Evolutionary conservation across 2,888 invertebrate genomes (phyloP), one percentile per base, ranked within the genome.

Genomic region (Callyntrura sp.): DNA sequence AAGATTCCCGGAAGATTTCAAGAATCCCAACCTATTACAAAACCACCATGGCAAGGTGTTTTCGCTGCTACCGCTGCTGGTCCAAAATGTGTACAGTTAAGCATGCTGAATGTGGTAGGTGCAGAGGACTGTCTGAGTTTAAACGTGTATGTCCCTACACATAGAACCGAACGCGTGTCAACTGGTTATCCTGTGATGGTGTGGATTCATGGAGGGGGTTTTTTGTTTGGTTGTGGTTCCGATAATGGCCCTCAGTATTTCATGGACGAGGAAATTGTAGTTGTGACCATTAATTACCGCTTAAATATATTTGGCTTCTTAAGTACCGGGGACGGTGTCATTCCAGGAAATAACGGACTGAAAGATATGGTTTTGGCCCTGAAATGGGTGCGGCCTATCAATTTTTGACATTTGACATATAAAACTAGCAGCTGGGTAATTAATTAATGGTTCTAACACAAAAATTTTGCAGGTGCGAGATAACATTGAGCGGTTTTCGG

Each of bases 251-350:
- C 88, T 12, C 14, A 62, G 0, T 90, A 73, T 51, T 14, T 88
- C n/a, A 78, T 90, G 65, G 90, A 90, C 11, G 51, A 6, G 0
- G 25, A 88, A 48, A 45, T 70, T 0, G 73, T 90, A 20, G 17
- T 90, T 14, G 82, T 90, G 35, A 90, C 81, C 20, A 28, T 90
- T 23, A 81, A 88, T 14, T 76, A 83, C 48, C 88, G 90, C 6
- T 3, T 81, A 12, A 85, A 85, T 4, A 48, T 76, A 1, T 60
- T 88, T 17, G 90, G 90, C 0, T 89, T 78, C 65, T 48, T 86
- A 1, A 76, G 78, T 23, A 79, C 86, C 1, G 65, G 55, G 12
- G 89, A 89, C 12, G 14, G 23, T 0, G 0, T 17, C 6, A 65
- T 73, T 8, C 25, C 57, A 17, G 91, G 86, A 17, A 91, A 91